Conservation (phyloP, 2,888 invertebrate species). For the Argyresthia goedartella region DNA sequence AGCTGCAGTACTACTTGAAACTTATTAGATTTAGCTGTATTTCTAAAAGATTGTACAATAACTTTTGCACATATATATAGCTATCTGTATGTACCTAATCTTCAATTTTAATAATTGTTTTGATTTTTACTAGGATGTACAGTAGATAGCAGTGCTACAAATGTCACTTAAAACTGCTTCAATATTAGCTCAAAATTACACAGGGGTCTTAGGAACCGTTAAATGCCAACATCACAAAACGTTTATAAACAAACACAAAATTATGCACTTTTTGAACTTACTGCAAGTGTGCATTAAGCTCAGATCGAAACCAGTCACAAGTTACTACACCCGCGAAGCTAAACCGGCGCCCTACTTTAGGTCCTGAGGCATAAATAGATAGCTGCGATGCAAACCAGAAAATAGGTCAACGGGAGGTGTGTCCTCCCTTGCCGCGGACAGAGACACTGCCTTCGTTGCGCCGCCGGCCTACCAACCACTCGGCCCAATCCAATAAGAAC, state of each 20-base stretch:
- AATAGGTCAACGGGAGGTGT: constrained; percentile 69
- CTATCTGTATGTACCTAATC: too few species aligned
- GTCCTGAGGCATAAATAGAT: constrained; percentile 60
- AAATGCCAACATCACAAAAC: not conserved
- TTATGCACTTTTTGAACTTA: too few species aligned
- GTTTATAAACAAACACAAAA: too few species aligned
- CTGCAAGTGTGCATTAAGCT: not conserved
- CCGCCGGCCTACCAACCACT: constrained; percentile 17
- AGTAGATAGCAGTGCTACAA: too few species aligned
- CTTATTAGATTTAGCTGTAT: too few species aligned
- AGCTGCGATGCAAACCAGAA: constrained; percentile 65
- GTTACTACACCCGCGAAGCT: constrained; percentile 38
- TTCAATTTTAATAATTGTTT: too few species aligned
- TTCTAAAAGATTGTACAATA: too few species aligned
- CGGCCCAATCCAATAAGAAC: constrained; percentile 37
- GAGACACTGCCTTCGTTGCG: constrained; percentile 40
- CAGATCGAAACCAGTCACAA: constrained; percentile 4
- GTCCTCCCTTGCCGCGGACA: constrained; percentile 48
- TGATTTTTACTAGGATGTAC: too few species aligned
- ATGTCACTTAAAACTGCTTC: too few species aligned
- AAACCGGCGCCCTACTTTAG: constrained; percentile 51
- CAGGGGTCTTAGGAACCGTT: not conserved
- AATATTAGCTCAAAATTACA: too few species aligned
- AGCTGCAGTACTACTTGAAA: too few species aligned
- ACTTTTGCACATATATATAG: too few species aligned